phyloP scores from a whole-genome alignment of 2,888 invertebrate genomes.

The Cacoxenus indagator region DNA sequence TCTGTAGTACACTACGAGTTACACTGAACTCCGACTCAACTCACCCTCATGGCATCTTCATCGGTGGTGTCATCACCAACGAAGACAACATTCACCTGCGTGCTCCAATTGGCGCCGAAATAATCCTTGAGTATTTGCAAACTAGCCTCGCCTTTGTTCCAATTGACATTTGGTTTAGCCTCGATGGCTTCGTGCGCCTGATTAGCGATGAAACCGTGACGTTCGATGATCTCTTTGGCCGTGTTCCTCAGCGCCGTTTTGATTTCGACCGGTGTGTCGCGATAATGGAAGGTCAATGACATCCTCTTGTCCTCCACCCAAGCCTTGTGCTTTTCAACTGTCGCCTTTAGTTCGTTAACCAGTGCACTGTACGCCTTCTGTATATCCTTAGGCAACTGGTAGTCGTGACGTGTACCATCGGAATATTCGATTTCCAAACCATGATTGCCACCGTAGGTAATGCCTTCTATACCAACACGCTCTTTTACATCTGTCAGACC shows the following conservation, averaged over 20 bases:
- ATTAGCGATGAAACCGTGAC: constrained; percentile 77
- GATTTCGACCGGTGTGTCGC: constrained; percentile 76
- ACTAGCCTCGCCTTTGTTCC: constrained; percentile 75
- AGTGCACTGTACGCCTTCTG: constrained; percentile 76
- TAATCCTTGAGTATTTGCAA: constrained; percentile 80
- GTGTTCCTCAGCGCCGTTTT: constrained; percentile 73
- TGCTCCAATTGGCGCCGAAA: constrained; percentile 81
- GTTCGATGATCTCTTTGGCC: constrained; percentile 76
- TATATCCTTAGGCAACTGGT: constrained; percentile 78
- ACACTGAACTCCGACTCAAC: constrained; percentile 21
- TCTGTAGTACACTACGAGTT: not conserved
- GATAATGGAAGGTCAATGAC: constrained; percentile 80
- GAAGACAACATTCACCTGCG: constrained; percentile 82
- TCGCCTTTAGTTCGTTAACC: constrained; percentile 76
- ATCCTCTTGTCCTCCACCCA: constrained; percentile 85
- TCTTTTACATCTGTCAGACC: constrained; percentile 79
- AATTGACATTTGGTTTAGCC: constrained; percentile 81
- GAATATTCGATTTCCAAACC: constrained; percentile 82
- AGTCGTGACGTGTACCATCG: constrained; percentile 80
- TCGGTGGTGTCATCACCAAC: constrained; percentile 91
- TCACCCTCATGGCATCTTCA: constrained; percentile 90
- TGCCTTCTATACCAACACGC: constrained; percentile 73
- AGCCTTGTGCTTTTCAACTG: constrained; percentile 75
- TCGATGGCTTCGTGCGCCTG: constrained; percentile 81
- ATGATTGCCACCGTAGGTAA: constrained; percentile 83